Evolutionary conservation across 2,113 vertebrate genomes (phyloP).

Genomic region (Sphaerodactylus townsendi): DNA sequence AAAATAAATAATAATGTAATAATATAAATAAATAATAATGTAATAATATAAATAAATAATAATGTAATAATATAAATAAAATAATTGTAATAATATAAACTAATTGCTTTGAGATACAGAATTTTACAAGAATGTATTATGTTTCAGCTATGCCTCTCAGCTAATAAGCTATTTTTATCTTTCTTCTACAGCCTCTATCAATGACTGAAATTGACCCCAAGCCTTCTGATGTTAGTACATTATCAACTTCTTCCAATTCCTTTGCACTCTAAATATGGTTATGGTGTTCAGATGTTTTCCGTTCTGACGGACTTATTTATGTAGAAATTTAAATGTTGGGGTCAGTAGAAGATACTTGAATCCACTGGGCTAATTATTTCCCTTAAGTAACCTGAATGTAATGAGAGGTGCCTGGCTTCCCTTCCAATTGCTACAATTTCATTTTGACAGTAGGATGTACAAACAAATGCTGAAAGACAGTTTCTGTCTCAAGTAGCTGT

Average conservation of each 20-base stretch:
- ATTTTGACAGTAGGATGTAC: background rate
- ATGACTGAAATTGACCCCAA: constrained; percentile 94
- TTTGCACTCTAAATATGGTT: constrained; percentile 31
- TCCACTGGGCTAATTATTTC: background rate
- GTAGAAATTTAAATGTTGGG: background rate
- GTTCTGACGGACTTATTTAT: background rate
- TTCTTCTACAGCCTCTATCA: constrained; percentile 91
- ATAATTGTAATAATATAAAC: background rate
- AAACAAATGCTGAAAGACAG: background rate
- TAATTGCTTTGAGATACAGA: background rate
- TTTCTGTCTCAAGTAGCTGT: background rate
- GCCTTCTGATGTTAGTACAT: constrained; percentile 92
- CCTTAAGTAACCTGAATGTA: background rate
- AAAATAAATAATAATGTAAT: background rate
- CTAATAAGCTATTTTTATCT: constrained; percentile 75
- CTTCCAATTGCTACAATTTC: background rate
- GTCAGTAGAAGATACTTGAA: background rate
- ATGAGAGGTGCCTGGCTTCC: background rate
- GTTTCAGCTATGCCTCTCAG: constrained; percentile 56
- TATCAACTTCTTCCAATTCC: constrained; percentile 59
- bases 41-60: background rate
- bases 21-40: too few species aligned
- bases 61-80: background rate
- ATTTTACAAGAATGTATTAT: constrained; percentile 22
- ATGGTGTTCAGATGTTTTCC: background rate